Base-by-base conservation (phyloP, 1,140 invertebrate species). In the Berghia stephanieae region DNA sequence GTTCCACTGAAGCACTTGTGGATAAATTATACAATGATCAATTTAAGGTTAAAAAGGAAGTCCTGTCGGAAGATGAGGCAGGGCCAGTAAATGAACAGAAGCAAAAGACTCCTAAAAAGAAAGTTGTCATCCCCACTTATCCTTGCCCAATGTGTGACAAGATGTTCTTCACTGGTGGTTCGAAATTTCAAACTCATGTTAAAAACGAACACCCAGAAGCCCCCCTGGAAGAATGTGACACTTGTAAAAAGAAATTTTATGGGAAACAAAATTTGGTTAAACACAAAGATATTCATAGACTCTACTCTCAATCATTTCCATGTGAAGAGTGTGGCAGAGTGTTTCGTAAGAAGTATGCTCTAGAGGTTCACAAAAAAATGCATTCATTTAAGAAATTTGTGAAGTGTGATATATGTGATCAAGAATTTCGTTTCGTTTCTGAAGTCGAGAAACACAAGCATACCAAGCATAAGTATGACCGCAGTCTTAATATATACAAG, bases 361-460 rank as follows among this genome's bases (percentile, higher is more conserved):
- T 80, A 21, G 66, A 76, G 46, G 75, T 76, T 44, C 79, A 80
- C 43, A 71, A 72, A 24, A 80, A 77, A 44, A 72, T 80, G 52
- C 79, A 80, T 66, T 55, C 79, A 16, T 80, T 80, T 42, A 77
- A 74, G 63, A 80, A 77, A 52, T 80, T 80, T 69, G 36, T 80
- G 3, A 71, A 55, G 21, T 80, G 79, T 46, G 79, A 80, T 43
- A 80, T 80, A 16, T 80, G 79, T 72, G 79, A 75, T 27, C 75
- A 80, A 43, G 75, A 80, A 66, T 80, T 80, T 40, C 75, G 79
- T 16, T 80, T 80, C 68, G 69, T 80, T 21, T 77, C 69, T 18
- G 79, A 80, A 49, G 79, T 80, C 27, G 79, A 80, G 2, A 80
- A 80, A 42, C 79, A 80, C 63, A 80, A 80, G 55, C 44, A 80